Evolutionary conservation across 2,113 vertebrate genomes (phyloP).

Genomic region (Pavo muticus): DNA sequence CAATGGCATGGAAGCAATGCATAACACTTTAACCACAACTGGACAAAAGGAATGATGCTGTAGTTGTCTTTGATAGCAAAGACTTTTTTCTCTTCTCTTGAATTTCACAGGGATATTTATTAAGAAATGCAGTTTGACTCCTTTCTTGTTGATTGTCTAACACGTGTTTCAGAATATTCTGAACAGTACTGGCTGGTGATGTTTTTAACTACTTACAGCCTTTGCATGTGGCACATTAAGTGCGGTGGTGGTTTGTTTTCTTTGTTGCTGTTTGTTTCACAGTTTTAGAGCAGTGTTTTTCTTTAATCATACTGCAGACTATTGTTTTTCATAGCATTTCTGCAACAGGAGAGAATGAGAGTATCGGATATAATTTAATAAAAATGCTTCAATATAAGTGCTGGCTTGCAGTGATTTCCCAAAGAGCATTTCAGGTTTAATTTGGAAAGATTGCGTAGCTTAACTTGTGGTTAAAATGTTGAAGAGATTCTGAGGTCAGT

Average conservation of each 20-base stretch:
- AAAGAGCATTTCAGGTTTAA: not conserved
- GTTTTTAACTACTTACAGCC: not conserved
- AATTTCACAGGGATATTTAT: not conserved
- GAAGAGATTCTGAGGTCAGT: not conserved
- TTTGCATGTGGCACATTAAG: not conserved
- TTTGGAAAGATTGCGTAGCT: not conserved
- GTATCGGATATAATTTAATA: not conserved
- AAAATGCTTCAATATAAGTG: not conserved
- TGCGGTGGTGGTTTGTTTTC: not conserved
- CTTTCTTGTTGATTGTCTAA: not conserved
- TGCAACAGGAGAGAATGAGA: not conserved
- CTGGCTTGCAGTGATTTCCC: not conserved
- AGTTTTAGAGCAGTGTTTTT: not conserved
- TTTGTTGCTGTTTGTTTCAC: not conserved
- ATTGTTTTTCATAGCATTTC: not conserved
- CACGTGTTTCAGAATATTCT: not conserved
- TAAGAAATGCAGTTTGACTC: not conserved
- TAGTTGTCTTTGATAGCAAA: not conserved
- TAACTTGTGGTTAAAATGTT: not conserved
- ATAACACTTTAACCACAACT: not conserved
- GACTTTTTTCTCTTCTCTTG: not conserved
- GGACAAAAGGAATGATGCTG: not conserved
- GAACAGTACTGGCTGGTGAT: not conserved
- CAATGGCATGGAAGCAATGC: not conserved
- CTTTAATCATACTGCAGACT: rapidly evolving